Base-by-base conservation (phyloP, 2,113 vertebrate species). In the Anguilla rostrata region DNA sequence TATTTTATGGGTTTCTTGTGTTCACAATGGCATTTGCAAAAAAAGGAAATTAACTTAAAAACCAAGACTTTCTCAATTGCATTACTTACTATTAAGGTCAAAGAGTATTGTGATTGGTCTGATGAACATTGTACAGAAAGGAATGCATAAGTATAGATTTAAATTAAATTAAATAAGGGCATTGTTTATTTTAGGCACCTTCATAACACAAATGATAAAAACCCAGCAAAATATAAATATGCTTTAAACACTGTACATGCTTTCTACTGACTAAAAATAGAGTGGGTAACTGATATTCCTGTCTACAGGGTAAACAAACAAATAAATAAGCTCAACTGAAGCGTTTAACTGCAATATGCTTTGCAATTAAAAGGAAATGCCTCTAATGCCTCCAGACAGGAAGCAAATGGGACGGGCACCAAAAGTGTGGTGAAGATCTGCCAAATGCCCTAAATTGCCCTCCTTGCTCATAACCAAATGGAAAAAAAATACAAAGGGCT, bases 401-500 rank as follows among this genome's bases (percentile, higher is more conserved):
- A 96, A 95, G 96, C 94, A 95, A 95, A 95, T 95, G 94, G 96
- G 96, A 96, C 95, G 91, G 34, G 95, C 92, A 95, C 92, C 93
- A 96, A 97, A 97, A 93, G 95, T 96, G 94, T 95, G 94, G 89
- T 90, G 94, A 96, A 96, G 96, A 95, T 91, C 94, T 95, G 95
- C 96, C 95, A 96, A 94, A 90, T 87, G 84, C 94, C 94, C 95
- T 94, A 90, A 95, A 93, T 96, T 94, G 63, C 63, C 63, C 63
- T 71, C 63, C 63, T 20, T 22, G n/a, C 63, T 71, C 26, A n/a
- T 71, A 71, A n/a, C 63, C 26, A 7, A 71, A n/a, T n/a, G 63
- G 63, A 34, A 71, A 71, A 71, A 71, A 60, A 60, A 20, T 18
- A 60, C 14, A 60, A 60, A 57, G 78, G 46, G 22, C 79, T 43